Base-by-base conservation (phyloP, 2,797 vertebrate species). In the Setipinna tenuifilis region DNA sequence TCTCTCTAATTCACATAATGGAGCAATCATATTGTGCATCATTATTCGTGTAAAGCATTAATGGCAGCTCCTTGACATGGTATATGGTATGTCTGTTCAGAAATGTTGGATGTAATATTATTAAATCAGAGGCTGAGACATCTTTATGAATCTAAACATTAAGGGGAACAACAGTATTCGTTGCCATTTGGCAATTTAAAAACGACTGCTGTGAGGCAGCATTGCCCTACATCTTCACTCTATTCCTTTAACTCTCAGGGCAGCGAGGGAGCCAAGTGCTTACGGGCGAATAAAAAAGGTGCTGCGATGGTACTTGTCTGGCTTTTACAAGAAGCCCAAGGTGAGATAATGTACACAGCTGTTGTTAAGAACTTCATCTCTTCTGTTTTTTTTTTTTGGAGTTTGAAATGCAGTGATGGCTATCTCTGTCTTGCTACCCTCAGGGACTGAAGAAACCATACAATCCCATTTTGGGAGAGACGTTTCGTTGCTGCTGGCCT, bases 291-390 rank as follows among this genome's bases (percentile, higher is more conserved):
- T 99, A 84, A 98, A 98, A 91, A 97, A 97, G 78, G 97, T 99
- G 84, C 87, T 99, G 87, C 94, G 93, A 82, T 99, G 98, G 98
- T 99, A 99, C 91, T 92, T 99, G 90, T 99, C 98, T 0, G 98
- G 98, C 89, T 99, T 99, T 94, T 98, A 98, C 93, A 98, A 98
- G 93, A 99, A 99, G 91, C 98, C 98, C 88, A 98, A 98, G 97
- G 98, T 98, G 89, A 94, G 91, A 10, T 75, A 50, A n/a, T n/a
- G 31, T 75, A 19, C 16, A 17, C 31, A 75, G 68, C 14, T 75
- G 16, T 28, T 41, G 31, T 19, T 7, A 17, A 23, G 28, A 41
- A 6, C 16, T 35, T 75, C 16, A 75, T 41, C 12, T 75, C 16
- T 35, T 6, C 0, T 12, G 11, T 28, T 68, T 25, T 11, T 68